Base-by-base conservation (phyloP, 2,888 invertebrate species). In the Lepidocyrtinus sp. region DNA sequence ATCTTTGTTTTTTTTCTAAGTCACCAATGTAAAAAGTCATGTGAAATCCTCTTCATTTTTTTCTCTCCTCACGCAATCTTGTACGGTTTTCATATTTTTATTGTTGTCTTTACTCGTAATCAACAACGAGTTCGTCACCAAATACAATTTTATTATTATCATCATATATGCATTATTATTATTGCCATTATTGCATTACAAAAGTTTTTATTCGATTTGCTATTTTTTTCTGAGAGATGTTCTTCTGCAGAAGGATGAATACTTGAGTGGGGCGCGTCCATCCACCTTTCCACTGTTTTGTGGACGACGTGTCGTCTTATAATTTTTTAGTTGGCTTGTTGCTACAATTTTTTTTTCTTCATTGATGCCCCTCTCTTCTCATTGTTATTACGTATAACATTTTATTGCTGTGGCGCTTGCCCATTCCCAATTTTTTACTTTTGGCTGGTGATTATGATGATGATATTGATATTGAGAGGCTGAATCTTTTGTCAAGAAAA, bases 261-360 rank as follows among this genome's bases (percentile, higher is more conserved):
- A 36, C 24, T 64, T 76, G 77, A 72, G 71, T 77, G 67, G 77
- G 77, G 77, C 77, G 77, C 77, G 36, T 36, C 36, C 36, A 36
- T 36, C 36, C 36, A 36, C 36, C 36, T 36, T 36, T 36, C 36
- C 36, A 36, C 36, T 36, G 36, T 36, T 36, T 36, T 36, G 36
- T 12, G 12, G 36, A 36, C 36, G 36, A 7, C 36, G 36, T 36
- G 36, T 36, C 36, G 36, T 36, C 12, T 36, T 36, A n/a, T n/a
- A 5, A 36, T 36, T 36, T 36, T 36, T 36, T 36, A 36, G 5
- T 36, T 36, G 5, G 36, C 36, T 36, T 36, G 36, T 36, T 36
- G 36, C 36, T 36, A 7, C 12, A 36, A 5, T 36, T 36, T 36
- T 36, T 36, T 36, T 12, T 5, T 36, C 12, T 36, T 36, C 36